Base-by-base conservation (phyloP, 1,140 invertebrate genomes). In the Drosophila willistoni region DNA sequence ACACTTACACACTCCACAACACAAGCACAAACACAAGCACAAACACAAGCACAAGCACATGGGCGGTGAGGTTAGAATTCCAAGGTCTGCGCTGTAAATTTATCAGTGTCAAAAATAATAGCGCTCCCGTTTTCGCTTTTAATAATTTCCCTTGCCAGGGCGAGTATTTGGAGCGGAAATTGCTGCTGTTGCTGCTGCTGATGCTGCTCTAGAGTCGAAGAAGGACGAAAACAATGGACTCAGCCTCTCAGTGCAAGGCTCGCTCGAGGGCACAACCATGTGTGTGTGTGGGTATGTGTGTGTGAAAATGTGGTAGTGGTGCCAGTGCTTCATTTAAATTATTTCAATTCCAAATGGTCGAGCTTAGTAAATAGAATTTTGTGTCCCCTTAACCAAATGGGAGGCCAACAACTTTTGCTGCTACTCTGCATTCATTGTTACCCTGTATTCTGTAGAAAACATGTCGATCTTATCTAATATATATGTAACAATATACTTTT, bases 21-120 rank as follows among this genome's bases (percentile, higher is more conserved):
- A 44, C 41, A 64, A 65, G n/a, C 63, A 60, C 14, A 61, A 51
- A 56, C 68, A 14, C 42, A n/a, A n/a, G n/a, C n/a, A n/a, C n/a
- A n/a, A n/a, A n/a, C n/a, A 17, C 42, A 44, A 7, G 13, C 19
- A 17, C 42, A 44, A 7, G 13, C 42, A 44, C 14, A 44, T 51
- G 44, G 44, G 19, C 22, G 17, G 44, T 51, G 71, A 80, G 79
- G 77, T 71, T 79, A 80, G 67, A 69, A 71, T 81, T 77, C 86
- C 84, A 89, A 89, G 85, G 84, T 90, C 81, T 71, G 64, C 22
- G 66, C 69, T 73, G 84, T 74, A 89, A 90, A 89, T 89, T 84
- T 89, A 89, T 89, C 84, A 89, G 84, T 89, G 84, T 89, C 84
- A 89, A 81, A 89, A 89, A 89, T 89, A 89, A 89, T 90, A 90